These are phyloP conservation scores for Nemotelus nigrinus DNA, from an alignment of 2,888 invertebrate genomes.

Conservation along the genomic window DNA sequence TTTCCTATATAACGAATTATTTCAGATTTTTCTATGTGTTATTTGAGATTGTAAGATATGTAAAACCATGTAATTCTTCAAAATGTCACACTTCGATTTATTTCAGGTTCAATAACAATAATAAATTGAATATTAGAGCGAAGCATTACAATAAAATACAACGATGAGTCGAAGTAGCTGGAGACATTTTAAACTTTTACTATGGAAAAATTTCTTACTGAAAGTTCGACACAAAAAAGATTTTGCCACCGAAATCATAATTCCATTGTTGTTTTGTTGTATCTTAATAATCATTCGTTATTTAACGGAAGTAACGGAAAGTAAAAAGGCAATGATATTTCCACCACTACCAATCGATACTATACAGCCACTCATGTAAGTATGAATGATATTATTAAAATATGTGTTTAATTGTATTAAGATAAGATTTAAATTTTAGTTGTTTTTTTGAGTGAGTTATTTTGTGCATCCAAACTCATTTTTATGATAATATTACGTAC, in stretches of 20 bases:
- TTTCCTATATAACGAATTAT: too few species aligned
- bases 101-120: not conserved
- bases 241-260: slow-evolving; percentile 72
- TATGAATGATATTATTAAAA: not conserved
- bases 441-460: not conserved
- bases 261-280: slow-evolving; percentile 72
- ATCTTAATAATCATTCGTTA: slow-evolving; percentile 74
- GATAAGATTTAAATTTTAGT: not conserved
- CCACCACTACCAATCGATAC: slow-evolving; percentile 60
- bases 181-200: slow-evolving; percentile 71
- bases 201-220: slow-evolving; percentile 84
- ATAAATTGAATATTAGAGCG: not conserved
- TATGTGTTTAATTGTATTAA: not conserved
- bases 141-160: too few species aligned
- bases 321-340: slow-evolving; percentile 54
- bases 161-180: slow-evolving; percentile 45
- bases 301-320: slow-evolving; percentile 68
- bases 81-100: too few species aligned
- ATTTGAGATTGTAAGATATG: too few species aligned
- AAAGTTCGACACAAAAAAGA: slow-evolving; percentile 75
- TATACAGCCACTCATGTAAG: slow-evolving; percentile 12
- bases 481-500: too few species aligned
- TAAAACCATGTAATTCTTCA: too few species aligned
- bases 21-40: too few species aligned
- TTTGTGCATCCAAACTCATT: not conserved